Conservation (phyloP, 1,140 invertebrate genomes). For the Diplogasteroides magnus region DNA sequence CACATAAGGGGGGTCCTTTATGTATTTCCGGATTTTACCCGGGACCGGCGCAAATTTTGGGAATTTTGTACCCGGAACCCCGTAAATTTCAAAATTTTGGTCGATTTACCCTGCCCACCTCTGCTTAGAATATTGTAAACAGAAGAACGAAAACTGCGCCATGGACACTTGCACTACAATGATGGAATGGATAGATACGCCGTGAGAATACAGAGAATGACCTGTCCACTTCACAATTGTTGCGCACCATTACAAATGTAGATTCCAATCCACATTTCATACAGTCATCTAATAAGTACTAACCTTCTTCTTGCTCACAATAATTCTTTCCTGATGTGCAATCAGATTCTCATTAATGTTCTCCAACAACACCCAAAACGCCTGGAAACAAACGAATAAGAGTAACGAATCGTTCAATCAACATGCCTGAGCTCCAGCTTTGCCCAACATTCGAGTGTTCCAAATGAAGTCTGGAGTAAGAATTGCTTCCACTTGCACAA, state of each 20-base stretch:
- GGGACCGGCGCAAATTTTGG: no score
- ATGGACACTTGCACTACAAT: no score
- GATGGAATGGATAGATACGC: no score
- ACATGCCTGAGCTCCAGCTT: constrained; percentile 71
- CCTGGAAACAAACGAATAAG: constrained; percentile 66
- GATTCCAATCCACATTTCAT: constrained; percentile 11
- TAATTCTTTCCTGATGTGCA: constrained; percentile 90
- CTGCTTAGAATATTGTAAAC: constrained; percentile 17
- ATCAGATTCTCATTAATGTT: constrained; percentile 87
- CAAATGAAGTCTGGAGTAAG: constrained; percentile 80
- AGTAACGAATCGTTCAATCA: no score
- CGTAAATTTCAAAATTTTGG: no score
- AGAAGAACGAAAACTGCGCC: background rate
- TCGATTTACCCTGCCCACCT: no score
- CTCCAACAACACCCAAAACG: constrained; percentile 97
- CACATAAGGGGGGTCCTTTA: no score
- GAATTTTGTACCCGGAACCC: no score
- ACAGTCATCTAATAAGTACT: constrained; percentile 31
- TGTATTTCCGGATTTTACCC: no score
- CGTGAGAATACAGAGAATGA: no score
- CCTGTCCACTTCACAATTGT: no score
- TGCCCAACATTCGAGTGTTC: constrained; percentile 83
- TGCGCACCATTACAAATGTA: no score
- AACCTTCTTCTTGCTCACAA: constrained; percentile 80
- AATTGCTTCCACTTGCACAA: constrained; percentile 77